Base-by-base conservation (phyloP, 1,140 invertebrate species). In the Manduca sexta region DNA sequence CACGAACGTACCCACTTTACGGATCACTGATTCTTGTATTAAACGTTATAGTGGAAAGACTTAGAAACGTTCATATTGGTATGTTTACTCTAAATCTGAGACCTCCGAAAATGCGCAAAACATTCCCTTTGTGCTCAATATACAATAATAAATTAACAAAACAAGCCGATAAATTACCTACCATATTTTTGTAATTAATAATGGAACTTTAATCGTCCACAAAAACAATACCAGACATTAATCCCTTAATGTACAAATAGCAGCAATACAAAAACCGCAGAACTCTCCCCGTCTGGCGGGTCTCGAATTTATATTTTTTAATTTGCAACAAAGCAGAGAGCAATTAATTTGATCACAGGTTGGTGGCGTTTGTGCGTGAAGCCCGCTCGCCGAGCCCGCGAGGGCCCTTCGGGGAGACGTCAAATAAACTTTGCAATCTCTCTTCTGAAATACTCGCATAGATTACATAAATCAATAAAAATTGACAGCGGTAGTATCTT, bases 391-490 rank as follows among this genome's bases (percentile, higher is more conserved):
- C 45, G 33, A 40, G 37, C 33, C 57, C 26, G 46, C 42, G 48
- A 64, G 63, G 45, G 52, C 58, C 66, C 55, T 61, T 64, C 53
- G 50, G 66, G 66, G 56, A 65, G 45, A 63, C 63, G 63, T 63
- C 66, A 66, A 64, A 69, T 69, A 66, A 69, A 69, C 66, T 69
- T 69, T 62, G 55, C 58, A 60, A 64, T 66, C 58, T 66, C 62
- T 57, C 60, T 64, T 45, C 51, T 61, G 60, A 59, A 57, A 49
- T 50, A 52, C 52, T 47, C 35, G 33, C 56, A 59, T 26, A 61
- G 60, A 68, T 26, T 41, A 59, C 13, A 15, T 4, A 15, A 30
- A 30, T 5, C n/a, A 11, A 5, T 35, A 35, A n/a, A n/a, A 35
- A 35, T 35, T 1, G 13, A 35, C n/a, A 35, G 33, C n/a, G n/a